Conservation (phyloP, 2,888 invertebrate genomes). For the Phania funesta region DNA sequence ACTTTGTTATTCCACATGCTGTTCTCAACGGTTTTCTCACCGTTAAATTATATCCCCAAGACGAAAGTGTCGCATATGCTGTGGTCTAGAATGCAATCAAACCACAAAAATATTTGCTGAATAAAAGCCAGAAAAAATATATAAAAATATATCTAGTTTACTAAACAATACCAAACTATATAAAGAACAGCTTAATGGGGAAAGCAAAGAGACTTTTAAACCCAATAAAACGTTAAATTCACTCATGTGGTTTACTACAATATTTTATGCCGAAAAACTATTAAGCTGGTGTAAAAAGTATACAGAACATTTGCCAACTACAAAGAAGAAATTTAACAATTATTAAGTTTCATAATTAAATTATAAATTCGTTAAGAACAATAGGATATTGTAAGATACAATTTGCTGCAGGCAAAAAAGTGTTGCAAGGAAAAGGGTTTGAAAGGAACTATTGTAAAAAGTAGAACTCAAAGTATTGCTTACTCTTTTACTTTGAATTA, state of each 20-base stretch:
- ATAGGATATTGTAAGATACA: too few relatives aligned
- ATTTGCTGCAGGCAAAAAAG: too few relatives aligned
- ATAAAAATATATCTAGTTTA: constrained; percentile 1
- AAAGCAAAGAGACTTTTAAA: neutral
- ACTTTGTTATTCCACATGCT: neutral
- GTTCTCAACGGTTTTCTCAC: too few relatives aligned
- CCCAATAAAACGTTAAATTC: neutral
- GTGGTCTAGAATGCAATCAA: constrained; percentile 38
- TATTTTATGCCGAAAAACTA: neutral
- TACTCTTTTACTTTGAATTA: too few relatives aligned
- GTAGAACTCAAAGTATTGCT: too few relatives aligned
- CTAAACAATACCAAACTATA: constrained; percentile 14
- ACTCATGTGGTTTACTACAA: constrained; percentile 31
- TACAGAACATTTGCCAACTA: neutral
- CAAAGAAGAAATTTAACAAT: neutral
- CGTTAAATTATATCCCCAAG: constrained; percentile 34
- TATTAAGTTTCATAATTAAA: constrained; percentile 16
- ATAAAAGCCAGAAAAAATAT: neutral
- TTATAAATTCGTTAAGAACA: constrained; percentile 10
- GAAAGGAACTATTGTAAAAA: too few relatives aligned
- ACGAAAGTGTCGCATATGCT: constrained; percentile 55
- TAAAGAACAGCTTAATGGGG: constrained; percentile 7
- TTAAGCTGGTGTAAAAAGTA: neutral
- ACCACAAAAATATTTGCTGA: neutral
- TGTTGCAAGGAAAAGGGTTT: too few relatives aligned